These are phyloP conservation scores for Holotrichia oblita DNA, from an alignment of 1,140 invertebrate species.

Conservation along the genomic window DNA sequence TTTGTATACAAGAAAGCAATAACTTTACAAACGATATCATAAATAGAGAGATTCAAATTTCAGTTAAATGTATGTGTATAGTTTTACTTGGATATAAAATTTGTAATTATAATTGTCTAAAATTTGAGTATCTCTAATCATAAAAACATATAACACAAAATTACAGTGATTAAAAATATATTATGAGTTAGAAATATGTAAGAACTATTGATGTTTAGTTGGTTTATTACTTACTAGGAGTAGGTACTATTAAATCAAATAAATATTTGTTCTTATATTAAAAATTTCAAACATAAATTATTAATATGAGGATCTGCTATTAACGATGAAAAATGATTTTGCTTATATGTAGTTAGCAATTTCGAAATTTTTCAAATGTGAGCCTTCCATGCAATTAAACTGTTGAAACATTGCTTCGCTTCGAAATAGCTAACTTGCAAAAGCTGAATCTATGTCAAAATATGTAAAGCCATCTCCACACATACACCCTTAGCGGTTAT, in stretches of 20 bases:
- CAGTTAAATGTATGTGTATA: no score
- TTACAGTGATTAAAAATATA: constrained; percentile 3
- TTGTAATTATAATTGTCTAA: not conserved
- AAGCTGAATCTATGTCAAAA: not conserved
- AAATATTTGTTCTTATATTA: constrained; percentile 22
- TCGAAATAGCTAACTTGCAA: not conserved
- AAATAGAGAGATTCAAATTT: not conserved
- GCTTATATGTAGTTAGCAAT: not conserved
- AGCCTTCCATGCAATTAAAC: no score
- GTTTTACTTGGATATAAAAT: not conserved
- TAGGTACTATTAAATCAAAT: not conserved
- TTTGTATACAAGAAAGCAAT: constrained; percentile 15
- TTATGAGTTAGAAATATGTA: not conserved
- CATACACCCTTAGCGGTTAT: constrained; percentile 20
- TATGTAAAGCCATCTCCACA: constrained; percentile 23
- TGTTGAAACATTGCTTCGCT: not conserved
- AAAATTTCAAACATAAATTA: not conserved
- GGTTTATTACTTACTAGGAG: constrained; percentile 1
- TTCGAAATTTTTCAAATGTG: not conserved
- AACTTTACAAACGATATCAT: constrained; percentile 7
- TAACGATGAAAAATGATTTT: constrained; percentile 28
- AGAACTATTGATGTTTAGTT: constrained; percentile 10
- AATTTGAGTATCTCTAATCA: not conserved
- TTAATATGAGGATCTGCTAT: constrained; percentile 28
- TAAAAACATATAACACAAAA: constrained; percentile 24